Percentiles rank a stretch among this genome's conserved stretches.
Conservation (phyloP, 2,888 invertebrate species). For the Balanococcus diminutus region DNA sequence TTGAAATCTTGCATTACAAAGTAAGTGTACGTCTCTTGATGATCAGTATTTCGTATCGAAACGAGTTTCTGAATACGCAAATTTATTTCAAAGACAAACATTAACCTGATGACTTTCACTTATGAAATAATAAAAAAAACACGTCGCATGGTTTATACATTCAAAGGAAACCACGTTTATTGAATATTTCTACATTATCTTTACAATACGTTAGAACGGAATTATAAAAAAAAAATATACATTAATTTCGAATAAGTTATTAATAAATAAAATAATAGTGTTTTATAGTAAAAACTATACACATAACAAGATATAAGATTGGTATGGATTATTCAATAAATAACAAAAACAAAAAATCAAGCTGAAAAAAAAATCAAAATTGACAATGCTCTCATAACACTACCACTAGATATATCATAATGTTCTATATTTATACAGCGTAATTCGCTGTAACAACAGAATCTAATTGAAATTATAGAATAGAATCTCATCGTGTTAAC, state of each 20-base stretch:
- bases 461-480: constrained; percentile 31
- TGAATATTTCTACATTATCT: background rate
- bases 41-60: background rate
- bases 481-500: background rate
- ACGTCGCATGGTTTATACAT: background rate
- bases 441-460: background rate
- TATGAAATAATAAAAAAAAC: background rate
- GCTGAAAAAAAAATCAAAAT: constrained; percentile 36
- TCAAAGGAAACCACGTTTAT: constrained; percentile 18
- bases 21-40: background rate
- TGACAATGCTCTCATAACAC: background rate
- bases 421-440: constrained; percentile 33
- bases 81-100: background rate
- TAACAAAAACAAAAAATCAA: constrained; percentile 39
- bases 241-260: background rate
- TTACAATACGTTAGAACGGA: constrained; percentile 27
- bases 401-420: constrained; percentile 11
- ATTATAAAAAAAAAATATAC: constrained; percentile 36
- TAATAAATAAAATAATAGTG: background rate
- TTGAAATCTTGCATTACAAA: background rate
- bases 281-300: constrained; percentile 33
- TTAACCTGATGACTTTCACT: background rate
- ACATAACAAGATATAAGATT: constrained; percentile 17
- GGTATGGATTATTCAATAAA: constrained; percentile 31
- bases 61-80: background rate